Percentiles rank a stretch among this genome's conserved stretches.
These are phyloP conservation scores for Habropoda laboriosa DNA, from an alignment of 1,140 invertebrate species.

Conservation along the genomic window DNA sequence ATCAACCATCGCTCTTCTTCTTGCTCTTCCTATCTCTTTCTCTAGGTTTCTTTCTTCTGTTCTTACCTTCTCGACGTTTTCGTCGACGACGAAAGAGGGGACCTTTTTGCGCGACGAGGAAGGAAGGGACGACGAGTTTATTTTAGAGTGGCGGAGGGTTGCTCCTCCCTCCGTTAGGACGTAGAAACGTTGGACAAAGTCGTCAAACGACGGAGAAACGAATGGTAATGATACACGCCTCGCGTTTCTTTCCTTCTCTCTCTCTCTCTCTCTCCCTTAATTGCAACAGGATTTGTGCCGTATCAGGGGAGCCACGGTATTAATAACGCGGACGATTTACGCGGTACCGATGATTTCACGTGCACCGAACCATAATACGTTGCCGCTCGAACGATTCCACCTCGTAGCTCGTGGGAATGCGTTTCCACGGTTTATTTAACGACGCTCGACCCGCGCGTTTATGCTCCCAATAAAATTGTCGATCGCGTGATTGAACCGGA, in stretches of 20 bases:
- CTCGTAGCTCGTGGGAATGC: conserved; percentile 50
- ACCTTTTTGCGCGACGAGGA: neutral
- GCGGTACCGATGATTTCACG: conserved; percentile 55
- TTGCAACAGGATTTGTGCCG: conserved; percentile 13
- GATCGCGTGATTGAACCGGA: conserved; percentile 37
- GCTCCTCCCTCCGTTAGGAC: no score
- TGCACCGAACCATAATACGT: conserved; percentile 48
- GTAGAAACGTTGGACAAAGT: no score
- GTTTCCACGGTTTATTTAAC: conserved; percentile 64
- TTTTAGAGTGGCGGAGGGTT: neutral
- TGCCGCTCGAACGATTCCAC: conserved; percentile 32
- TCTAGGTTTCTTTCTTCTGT: neutral
- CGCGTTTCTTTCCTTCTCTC: neutral
- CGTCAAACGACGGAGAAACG: no score
- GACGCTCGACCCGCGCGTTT: conserved; percentile 48
- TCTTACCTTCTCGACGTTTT: neutral
- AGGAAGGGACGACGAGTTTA: neutral
- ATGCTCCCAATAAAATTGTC: conserved; percentile 55
- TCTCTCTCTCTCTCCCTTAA: no score
- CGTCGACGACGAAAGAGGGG: no score
- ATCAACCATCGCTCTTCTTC: neutral
- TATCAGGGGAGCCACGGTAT: conserved; percentile 14
- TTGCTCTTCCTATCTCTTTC: neutral
- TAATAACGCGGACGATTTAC: conserved; percentile 45
- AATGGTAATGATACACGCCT: no score